Conservation (phyloP, 2,888 invertebrate species). For the Lepetodrilus schrolli region DNA sequence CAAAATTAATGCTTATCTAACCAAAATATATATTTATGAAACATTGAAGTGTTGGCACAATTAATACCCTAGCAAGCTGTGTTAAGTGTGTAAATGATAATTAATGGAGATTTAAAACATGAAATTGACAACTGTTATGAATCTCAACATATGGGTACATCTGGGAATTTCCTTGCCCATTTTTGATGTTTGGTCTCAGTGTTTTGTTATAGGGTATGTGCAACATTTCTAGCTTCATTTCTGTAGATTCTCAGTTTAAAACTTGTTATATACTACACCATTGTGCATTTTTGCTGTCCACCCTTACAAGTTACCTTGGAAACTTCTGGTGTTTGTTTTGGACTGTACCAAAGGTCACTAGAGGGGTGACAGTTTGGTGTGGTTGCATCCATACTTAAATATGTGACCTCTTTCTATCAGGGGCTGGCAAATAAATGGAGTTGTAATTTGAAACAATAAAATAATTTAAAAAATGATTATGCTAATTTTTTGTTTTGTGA, state of each 20-base stretch:
- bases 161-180: too few species aligned
- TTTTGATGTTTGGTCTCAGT: too few species aligned
- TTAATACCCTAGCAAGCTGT: too few species aligned
- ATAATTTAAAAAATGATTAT: slow-evolving; percentile 1
- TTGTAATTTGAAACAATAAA: slow-evolving; percentile 25
- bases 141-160: too few species aligned
- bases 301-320: slow-evolving; percentile 7
- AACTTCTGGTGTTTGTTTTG: background rate
- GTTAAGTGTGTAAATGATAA: too few species aligned
- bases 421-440: slow-evolving; percentile 2
- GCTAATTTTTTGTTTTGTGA: too few species aligned
- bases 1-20: too few species aligned
- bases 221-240: background rate
- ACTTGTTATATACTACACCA: background rate
- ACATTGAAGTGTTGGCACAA: too few species aligned
- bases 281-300: background rate
- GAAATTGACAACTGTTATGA: too few species aligned
- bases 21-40: too few species aligned
- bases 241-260: background rate
- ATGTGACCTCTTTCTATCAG: slow-evolving; percentile 5
- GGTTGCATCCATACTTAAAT: background rate
- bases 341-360: slow-evolving; percentile 22
- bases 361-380: slow-evolving; percentile 14
- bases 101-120: too few species aligned
- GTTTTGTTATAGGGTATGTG: too few species aligned